phyloP scores from a whole-genome alignment of 2,888 invertebrate genomes.

The Parthenolecanium corni region DNA sequence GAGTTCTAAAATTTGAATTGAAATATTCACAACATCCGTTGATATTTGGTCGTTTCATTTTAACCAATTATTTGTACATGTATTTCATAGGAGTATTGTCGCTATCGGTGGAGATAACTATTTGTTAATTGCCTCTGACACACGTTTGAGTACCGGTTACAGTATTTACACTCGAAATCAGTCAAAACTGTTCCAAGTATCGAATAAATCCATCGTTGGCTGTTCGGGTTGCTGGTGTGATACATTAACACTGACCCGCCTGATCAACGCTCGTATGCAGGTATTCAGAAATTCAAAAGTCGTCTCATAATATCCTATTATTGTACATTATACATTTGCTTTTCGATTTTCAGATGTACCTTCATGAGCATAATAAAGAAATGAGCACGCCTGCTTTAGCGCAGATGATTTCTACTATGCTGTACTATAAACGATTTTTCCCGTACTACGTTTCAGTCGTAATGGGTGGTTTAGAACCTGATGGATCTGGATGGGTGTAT shows the following conservation, averaged over 20 bases:
- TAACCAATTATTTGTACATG: neutral
- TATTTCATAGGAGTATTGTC: constrained; percentile 65
- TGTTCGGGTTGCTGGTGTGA: constrained; percentile 98
- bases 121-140: constrained; percentile 89
- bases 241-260: constrained; percentile 74
- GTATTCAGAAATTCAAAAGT: constrained; percentile 39
- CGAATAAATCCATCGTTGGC: constrained; percentile 75
- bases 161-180: constrained; percentile 80
- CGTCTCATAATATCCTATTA: neutral
- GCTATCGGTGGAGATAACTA: constrained; percentile 94
- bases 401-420: constrained; percentile 88
- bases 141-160: constrained; percentile 81
- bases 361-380: constrained; percentile 82
- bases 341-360: constrained; percentile 57
- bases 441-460: constrained; percentile 95
- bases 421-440: constrained; percentile 95
- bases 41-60: neutral
- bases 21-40: neutral
- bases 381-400: constrained; percentile 89
- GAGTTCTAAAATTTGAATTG: neutral
- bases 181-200: constrained; percentile 73
- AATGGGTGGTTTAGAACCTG: constrained; percentile 81
- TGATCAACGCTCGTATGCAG: constrained; percentile 75
- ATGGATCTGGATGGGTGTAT: constrained; percentile 89
- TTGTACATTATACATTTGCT: too few species aligned